phyloP scores from a whole-genome alignment of 2,797 vertebrate genomes.

The Bovichtus variegatus region DNA sequence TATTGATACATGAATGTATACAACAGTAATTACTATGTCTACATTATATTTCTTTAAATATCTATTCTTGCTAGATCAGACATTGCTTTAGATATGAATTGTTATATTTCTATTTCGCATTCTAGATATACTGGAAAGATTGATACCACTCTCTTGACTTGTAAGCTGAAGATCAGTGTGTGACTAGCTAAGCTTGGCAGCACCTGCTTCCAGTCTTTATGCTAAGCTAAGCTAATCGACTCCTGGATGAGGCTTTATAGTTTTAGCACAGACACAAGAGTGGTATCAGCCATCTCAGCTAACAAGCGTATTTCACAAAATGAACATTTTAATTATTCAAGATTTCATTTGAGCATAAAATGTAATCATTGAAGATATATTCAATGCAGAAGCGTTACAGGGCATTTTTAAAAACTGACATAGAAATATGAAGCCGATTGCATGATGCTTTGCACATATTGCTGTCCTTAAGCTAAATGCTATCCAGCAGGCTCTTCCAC shows the following conservation, averaged over 20 bases:
- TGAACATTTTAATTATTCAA: neutral
- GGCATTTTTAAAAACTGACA: neutral
- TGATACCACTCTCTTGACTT: slow-evolving; percentile 1
- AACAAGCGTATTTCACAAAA: neutral
- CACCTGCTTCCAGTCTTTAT: neutral
- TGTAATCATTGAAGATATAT: neutral
- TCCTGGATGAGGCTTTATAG: neutral
- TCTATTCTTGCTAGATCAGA: neutral
- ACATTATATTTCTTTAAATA: neutral
- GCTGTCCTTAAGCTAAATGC: neutral
- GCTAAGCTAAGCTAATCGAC: too few species aligned
- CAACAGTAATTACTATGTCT: neutral
- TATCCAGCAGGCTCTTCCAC: neutral
- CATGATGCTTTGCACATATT: slow-evolving; percentile 9
- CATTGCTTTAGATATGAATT: neutral
- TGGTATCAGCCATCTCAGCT: slow-evolving; percentile 8
- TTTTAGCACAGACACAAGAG: neutral
- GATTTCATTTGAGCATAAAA: neutral
- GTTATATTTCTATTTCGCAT: neutral
- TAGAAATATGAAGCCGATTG: neutral
- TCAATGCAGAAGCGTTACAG: neutral
- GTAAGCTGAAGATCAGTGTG: neutral
- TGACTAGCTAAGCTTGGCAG: neutral
- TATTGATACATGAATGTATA: neutral
- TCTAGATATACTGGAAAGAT: neutral